phyloP scores from a whole-genome alignment of 2,888 invertebrate genomes.

The Baccha elongata region DNA sequence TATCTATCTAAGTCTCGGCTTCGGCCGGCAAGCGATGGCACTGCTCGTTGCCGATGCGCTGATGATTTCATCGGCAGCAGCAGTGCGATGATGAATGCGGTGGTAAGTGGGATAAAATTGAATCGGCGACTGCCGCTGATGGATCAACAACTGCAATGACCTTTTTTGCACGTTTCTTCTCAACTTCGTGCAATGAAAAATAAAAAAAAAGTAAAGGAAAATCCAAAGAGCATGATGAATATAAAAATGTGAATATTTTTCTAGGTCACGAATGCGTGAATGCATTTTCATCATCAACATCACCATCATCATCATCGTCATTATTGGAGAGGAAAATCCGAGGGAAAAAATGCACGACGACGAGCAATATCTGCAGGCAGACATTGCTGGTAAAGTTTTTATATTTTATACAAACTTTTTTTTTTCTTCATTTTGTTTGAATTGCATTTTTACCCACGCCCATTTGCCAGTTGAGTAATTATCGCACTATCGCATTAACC shows the following conservation, averaged over 20 bases:
- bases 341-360: conserved; percentile 17
- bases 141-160: conserved; percentile 69
- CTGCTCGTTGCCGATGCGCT: conserved; percentile 14
- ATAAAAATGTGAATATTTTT: conserved; percentile 58
- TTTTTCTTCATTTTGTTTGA: conserved; percentile 8
- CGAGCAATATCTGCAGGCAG: conserved; percentile 68
- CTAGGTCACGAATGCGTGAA: conserved; percentile 73
- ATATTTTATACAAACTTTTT: conserved; percentile 17
- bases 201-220: conserved; percentile 14
- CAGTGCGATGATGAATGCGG: conserved; percentile 64
- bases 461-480: conserved; percentile 72
- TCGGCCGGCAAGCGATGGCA: conserved; percentile 13
- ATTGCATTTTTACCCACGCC: conserved; percentile 70
- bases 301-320: conserved; percentile 11
- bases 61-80: conserved; percentile 38
- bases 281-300: conserved; percentile 63
- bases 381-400: conserved; percentile 38
- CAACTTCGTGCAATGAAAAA: conserved; percentile 8
- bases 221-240: conserved; percentile 51
- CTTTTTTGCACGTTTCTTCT: conserved; percentile 55
- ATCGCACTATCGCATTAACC: conserved; percentile 73
- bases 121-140: conserved; percentile 61
- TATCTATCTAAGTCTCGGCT: conserved; percentile 60
- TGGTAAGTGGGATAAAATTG: conserved; percentile 65
- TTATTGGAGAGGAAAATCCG: conserved; percentile 38